Conservation (phyloP, 1,140 invertebrate genomes). For the Drosophila athabasca region DNA sequence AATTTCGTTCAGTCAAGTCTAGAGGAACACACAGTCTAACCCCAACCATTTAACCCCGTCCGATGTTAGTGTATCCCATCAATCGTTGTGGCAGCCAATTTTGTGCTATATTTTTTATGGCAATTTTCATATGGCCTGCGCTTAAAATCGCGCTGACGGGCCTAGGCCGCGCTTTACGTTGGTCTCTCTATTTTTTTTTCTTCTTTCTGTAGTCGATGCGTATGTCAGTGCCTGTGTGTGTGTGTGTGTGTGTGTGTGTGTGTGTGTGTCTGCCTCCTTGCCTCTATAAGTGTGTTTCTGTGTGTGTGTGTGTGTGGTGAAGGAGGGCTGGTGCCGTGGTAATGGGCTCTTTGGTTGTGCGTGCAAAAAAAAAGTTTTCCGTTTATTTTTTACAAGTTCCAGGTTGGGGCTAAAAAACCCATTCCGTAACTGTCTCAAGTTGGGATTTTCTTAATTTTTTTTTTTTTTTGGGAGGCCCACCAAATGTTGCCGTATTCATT, state of each 20-base stretch:
- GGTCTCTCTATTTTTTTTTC: background rate
- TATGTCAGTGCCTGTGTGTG: conserved; percentile 2
- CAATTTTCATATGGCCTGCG: conserved; percentile 64
- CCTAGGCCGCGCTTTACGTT: conserved; percentile 38
- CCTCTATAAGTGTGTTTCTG: conserved; percentile 24
- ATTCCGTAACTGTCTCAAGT: conserved; percentile 69
- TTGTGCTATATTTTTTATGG: conserved; percentile 60
- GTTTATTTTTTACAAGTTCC: conserved; percentile 62
- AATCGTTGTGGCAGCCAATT: conserved; percentile 10
- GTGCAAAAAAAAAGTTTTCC: conserved; percentile 60
- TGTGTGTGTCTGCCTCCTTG: conserved; percentile 14
- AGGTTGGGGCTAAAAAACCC: conserved; percentile 62
- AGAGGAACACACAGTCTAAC: background rate
- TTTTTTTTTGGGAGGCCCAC: conserved; percentile 32
- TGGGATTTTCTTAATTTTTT: conserved; percentile 39
- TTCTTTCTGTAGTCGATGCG: background rate
- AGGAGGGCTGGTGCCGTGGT: background rate
- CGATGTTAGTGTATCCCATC: conserved; percentile 17
- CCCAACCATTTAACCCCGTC: conserved; percentile 1
- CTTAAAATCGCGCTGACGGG: conserved; percentile 71
- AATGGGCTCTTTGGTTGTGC: conserved; percentile 49
- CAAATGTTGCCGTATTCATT: conserved; percentile 76
- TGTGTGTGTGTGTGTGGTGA: conserved; percentile 24
- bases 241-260: conserved; percentile 33
- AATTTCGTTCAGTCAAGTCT: too few species aligned